These are phyloP conservation scores for Euproctis similis DNA, from an alignment of 2,888 invertebrate genomes.

Conservation along the genomic window DNA sequence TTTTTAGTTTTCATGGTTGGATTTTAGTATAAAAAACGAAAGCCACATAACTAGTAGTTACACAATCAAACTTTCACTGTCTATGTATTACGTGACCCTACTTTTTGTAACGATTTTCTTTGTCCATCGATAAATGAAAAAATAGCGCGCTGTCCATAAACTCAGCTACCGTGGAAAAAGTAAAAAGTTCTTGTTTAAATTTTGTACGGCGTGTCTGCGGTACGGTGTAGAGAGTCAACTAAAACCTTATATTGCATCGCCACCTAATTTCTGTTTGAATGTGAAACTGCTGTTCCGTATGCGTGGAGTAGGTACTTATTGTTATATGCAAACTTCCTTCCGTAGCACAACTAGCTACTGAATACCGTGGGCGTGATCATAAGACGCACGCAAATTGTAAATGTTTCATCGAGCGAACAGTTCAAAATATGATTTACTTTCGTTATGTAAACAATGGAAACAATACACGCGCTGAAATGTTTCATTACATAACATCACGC, in stretches of 20 bases:
- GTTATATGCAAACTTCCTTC: constrained; percentile 15
- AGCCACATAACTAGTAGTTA: constrained; percentile 19
- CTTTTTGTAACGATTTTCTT: constrained; percentile 39
- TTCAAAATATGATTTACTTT: not conserved
- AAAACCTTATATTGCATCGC: no score
- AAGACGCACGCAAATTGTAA: constrained; percentile 15
- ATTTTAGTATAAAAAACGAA: not conserved
- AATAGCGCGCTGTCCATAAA: constrained; percentile 29
- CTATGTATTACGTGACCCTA: constrained; percentile 57
- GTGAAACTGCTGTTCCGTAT: constrained; percentile 21
- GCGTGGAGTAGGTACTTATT: constrained; percentile 8
- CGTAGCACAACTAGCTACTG: no score
- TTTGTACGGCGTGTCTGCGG: constrained; percentile 29
- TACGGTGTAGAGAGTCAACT: no score
- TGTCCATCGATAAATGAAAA: constrained; percentile 34
- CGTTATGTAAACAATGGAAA: not conserved
- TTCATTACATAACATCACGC: no score
- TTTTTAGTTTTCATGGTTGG: constrained; percentile 5
- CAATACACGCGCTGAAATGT: no score
- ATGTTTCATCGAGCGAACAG: constrained; percentile 1
- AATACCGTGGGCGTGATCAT: no score
- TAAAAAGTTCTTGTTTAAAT: constrained; percentile 42
- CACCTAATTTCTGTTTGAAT: no score
- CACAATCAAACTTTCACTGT: constrained; percentile 58
- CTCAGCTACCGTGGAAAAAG: constrained; percentile 43